Evolutionary conservation across 92 coral and sea anemone genomes (phyloP).

Genomic region (Palythoa heliodiscus): DNA sequence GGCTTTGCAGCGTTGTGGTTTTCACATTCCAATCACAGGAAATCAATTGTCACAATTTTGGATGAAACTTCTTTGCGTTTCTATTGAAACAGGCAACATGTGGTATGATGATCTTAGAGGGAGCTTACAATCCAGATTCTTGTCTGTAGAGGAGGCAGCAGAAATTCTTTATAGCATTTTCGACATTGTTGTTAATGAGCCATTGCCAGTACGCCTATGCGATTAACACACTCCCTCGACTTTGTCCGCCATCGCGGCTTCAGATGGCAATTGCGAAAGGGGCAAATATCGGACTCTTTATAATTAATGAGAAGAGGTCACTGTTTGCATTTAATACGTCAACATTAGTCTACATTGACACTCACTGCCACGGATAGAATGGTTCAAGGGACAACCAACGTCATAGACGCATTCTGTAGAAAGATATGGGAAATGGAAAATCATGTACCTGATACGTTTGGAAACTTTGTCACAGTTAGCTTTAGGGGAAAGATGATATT

Average conservation of each 20-base stretch:
- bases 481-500: no score
- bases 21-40: no score
- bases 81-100: conserved; percentile 37
- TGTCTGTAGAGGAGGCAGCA: conserved; percentile 39
- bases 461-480: no score
- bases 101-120: conserved; percentile 6
- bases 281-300: conserved; percentile 8
- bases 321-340: conserved; percentile 28
- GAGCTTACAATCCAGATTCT: conserved; percentile 8
- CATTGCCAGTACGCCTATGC: conserved; percentile 35
- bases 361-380: conserved; percentile 26
- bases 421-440: no score
- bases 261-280: neutral
- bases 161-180: conserved; percentile 9
- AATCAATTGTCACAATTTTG: conserved; percentile 1
- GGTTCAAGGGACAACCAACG: conserved; percentile 19
- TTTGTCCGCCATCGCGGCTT: conserved; percentile 19
- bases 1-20: no score
- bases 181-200: neutral
- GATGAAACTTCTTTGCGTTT: conserved; percentile 33
- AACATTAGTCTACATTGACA: conserved; percentile 31
- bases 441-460: no score
- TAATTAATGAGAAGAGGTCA: conserved; percentile 26
- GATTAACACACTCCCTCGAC: conserved; percentile 34
- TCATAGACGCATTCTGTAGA: no score